phyloP scores from a whole-genome alignment of 53 echinoderm and acorn worm species.

The Echinometra lucunter region DNA sequence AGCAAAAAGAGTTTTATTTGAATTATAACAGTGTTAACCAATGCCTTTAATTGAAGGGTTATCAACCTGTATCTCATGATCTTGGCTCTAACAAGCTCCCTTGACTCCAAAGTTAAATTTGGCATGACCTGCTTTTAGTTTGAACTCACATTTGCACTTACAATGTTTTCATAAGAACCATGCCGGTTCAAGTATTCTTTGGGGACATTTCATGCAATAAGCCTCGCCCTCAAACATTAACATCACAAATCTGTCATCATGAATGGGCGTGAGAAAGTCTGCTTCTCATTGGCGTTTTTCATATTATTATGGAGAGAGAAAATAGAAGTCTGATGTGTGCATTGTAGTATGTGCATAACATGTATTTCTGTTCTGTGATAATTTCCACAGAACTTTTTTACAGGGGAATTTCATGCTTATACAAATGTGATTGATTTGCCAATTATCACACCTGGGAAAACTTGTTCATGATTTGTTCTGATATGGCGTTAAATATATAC shows the following conservation, averaged over 20 bases:
- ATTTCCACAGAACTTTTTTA: background rate
- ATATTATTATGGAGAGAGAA: background rate
- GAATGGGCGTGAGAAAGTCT: background rate
- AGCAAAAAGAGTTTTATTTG: no score
- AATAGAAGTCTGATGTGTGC: background rate
- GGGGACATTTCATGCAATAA: background rate
- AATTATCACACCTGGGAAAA: background rate
- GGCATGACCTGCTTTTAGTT: background rate
- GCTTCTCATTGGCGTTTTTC: background rate
- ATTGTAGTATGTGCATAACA: background rate
- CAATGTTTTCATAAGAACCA: background rate
- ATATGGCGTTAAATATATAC: no score
- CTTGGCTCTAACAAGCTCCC: background rate
- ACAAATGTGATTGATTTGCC: background rate
- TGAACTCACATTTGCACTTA: background rate
- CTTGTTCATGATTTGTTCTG: no score
- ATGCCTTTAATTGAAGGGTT: no score
- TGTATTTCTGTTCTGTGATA: background rate
- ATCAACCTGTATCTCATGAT: no score
- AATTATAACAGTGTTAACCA: no score
- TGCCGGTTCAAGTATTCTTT: background rate
- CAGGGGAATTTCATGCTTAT: no score
- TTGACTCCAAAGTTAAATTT: background rate
- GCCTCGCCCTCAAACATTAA: background rate
- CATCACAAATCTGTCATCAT: background rate